Evolutionary conservation across 2,113 vertebrate genomes (phyloP).

Genomic region (Myrmecophaga tridactyla): DNA sequence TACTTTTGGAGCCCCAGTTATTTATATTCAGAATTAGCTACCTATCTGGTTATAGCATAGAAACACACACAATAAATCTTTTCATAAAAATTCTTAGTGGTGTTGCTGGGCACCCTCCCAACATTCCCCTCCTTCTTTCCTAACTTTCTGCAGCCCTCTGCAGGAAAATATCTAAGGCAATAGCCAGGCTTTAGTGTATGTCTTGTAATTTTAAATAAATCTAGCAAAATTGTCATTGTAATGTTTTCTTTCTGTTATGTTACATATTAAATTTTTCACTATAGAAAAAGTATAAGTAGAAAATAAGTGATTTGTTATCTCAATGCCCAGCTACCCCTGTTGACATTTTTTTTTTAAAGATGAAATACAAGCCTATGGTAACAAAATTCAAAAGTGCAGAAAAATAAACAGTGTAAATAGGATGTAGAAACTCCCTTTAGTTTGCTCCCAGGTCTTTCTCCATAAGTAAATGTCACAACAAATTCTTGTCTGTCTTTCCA

Average conservation of each 20-base stretch:
- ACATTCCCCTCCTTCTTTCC: not conserved
- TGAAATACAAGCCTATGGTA: not conserved
- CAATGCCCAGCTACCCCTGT: not conserved
- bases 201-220: not conserved
- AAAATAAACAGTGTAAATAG: not conserved
- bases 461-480: not conserved
- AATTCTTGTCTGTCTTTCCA: not conserved
- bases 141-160: not conserved
- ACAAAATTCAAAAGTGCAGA: not conserved
- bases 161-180: not conserved
- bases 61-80: conserved; percentile 52
- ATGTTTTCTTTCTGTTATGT: conserved; percentile 13
- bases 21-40: conserved; percentile 33
- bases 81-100: conserved; percentile 35
- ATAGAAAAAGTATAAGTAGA: not conserved
- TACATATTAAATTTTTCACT: not conserved
- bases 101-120: not conserved
- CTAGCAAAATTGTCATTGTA: not conserved
- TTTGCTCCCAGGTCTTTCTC: not conserved
- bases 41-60: not conserved
- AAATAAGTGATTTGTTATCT: not conserved
- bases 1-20: not conserved
- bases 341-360: not conserved
- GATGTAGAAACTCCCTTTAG: not conserved
- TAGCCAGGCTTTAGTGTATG: not conserved